A percentile compares a stretch with the other conserved stretches of the same genome.
Evolutionary conservation across 92 coral and sea anemone species (phyloP).

Genomic region (Bergia sp.): DNA sequence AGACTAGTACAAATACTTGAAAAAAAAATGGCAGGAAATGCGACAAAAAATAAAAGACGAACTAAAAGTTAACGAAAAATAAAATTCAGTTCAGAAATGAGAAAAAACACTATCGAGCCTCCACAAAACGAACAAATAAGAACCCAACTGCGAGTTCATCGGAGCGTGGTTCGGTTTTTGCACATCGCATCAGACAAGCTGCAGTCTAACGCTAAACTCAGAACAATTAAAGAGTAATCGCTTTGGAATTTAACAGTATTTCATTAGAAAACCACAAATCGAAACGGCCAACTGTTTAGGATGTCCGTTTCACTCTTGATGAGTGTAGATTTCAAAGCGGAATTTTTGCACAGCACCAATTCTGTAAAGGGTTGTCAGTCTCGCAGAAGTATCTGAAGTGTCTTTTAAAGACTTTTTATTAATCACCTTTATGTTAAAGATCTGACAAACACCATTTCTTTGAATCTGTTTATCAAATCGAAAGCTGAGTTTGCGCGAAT

Average conservation of each 20-base stretch:
- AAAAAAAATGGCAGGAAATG: no score
- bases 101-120: background rate
- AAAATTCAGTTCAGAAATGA: background rate
- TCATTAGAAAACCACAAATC: background rate
- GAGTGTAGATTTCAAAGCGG: conserved; percentile 26
- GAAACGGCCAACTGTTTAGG: background rate
- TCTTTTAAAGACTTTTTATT: background rate
- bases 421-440: no score
- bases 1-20: background rate
- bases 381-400: background rate
- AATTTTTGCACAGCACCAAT: background rate
- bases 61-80: no score
- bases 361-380: background rate
- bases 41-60: no score
- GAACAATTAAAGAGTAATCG: background rate
- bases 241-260: background rate
- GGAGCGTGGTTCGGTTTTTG: no score
- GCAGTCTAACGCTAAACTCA: background rate
- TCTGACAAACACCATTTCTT: background rate
- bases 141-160: background rate
- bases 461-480: background rate
- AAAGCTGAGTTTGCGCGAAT: background rate
- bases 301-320: background rate
- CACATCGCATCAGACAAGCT: background rate
- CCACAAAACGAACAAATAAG: background rate